Conservation (phyloP, 2,797 vertebrate genomes). For the Pseudopleuronectes americanus region DNA sequence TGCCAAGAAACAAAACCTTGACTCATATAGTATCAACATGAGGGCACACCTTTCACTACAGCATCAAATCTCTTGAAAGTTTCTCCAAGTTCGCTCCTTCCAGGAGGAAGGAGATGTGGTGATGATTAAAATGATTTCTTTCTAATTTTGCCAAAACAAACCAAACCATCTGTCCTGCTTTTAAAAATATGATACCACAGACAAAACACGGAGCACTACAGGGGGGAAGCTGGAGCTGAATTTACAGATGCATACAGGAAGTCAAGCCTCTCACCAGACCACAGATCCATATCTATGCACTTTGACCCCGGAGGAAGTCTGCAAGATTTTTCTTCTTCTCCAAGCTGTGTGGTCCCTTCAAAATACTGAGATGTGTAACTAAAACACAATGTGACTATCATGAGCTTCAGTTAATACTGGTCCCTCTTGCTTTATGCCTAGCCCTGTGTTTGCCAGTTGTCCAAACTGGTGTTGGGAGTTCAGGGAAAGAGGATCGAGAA, state of each 20-base stretch:
- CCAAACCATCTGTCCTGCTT: background rate
- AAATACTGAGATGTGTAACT: slow-evolving; percentile 34
- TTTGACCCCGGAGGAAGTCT: slow-evolving; percentile 17
- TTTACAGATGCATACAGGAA: background rate
- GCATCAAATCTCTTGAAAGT: too few relatives aligned
- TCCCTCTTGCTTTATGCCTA: background rate
- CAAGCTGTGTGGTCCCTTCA: slow-evolving; percentile 59
- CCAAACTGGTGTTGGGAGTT: slow-evolving; percentile 28
- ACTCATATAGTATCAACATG: too few relatives aligned
- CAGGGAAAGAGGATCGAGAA: background rate
- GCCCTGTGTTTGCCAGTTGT: slow-evolving; percentile 10
- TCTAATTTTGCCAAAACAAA: too few relatives aligned
- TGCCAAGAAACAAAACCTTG: too few relatives aligned
- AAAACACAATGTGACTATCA: too few relatives aligned
- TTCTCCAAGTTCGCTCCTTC: too few relatives aligned
- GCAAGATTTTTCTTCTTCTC: slow-evolving; percentile 28
- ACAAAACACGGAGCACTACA: slow-evolving; percentile 1
- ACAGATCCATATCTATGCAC: slow-evolving; percentile 26
- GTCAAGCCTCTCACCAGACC: slow-evolving; percentile 20
- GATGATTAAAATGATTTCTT: too few relatives aligned
- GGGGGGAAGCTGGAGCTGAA: slow-evolving; percentile 10
- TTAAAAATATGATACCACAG: slow-evolving; percentile 2
- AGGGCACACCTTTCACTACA: too few relatives aligned
- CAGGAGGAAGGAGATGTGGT: too few relatives aligned
- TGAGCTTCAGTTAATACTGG: slow-evolving; percentile 5